A percentile compares a stretch with the other conserved stretches of the same genome.
These are phyloP conservation scores for Fabriciana adippe DNA, from an alignment of 2,888 invertebrate genomes.

Conservation along the genomic window DNA sequence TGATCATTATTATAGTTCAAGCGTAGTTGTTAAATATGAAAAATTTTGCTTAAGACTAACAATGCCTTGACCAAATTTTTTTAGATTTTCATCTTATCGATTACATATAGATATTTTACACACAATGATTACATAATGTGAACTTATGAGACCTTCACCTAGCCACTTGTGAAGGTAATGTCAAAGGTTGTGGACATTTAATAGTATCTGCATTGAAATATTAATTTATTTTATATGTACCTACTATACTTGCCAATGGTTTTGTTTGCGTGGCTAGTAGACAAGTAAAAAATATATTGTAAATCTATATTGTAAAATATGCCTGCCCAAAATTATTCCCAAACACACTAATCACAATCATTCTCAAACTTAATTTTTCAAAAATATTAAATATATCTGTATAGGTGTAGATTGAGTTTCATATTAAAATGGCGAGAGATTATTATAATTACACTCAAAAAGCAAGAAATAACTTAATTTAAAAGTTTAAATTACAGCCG, in stretches of 20 bases:
- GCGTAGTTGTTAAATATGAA: too few relatives aligned
- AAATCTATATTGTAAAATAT: not conserved
- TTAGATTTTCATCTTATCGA: not conserved
- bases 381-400: too few relatives aligned
- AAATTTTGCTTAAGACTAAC: too few relatives aligned
- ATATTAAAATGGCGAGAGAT: too few relatives aligned
- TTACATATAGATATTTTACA: constrained; percentile 3
- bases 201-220: constrained; percentile 8
- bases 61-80: too few relatives aligned
- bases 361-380: too few relatives aligned
- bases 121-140: constrained; percentile 6
- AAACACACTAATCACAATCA: too few relatives aligned
- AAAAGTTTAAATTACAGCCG: constrained; percentile 1
- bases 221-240: not conserved
- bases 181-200: constrained; percentile 19
- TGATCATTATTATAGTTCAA: too few relatives aligned
- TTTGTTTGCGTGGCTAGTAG: too few relatives aligned
- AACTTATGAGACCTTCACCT: constrained; percentile 45
- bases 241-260: too few relatives aligned
- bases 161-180: constrained; percentile 38
- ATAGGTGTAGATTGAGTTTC: too few relatives aligned
- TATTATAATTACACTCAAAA: not conserved
- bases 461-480: not conserved
- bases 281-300: too few relatives aligned
- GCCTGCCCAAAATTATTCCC: not conserved